Conservation (phyloP, 2,113 vertebrate genomes). For the Silurus glanis region DNA sequence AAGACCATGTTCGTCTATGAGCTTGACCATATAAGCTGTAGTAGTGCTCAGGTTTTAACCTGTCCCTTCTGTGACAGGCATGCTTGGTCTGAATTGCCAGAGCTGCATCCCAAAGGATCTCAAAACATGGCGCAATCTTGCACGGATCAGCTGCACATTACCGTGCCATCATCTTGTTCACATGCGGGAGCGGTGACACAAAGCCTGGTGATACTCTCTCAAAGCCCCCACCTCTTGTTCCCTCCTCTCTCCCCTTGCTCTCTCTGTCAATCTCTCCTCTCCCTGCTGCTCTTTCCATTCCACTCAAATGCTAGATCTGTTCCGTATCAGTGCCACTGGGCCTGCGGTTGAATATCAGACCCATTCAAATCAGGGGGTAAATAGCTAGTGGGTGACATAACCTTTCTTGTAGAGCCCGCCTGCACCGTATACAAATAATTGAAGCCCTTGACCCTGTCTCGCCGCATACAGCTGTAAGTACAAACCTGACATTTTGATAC, state of each 20-base stretch:
- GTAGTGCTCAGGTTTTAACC: constrained; percentile 56
- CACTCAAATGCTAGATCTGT: constrained; percentile 75
- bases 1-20: constrained; percentile 1
- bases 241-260: constrained; percentile 16
- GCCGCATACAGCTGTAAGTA: constrained; percentile 94
- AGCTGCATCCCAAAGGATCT: constrained; percentile 54
- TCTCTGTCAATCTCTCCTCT: constrained; percentile 50
- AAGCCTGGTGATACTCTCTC: constrained; percentile 59
- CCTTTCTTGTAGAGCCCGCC: constrained; percentile 91
- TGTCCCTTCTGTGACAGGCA: constrained; percentile 67
- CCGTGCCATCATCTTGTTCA: constrained; percentile 73
- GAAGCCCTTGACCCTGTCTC: constrained; percentile 99
- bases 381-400: constrained; percentile 96
- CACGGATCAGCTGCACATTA: constrained; percentile 72
- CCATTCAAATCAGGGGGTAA: constrained; percentile 89
- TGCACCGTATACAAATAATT: constrained; percentile 98
- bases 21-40: constrained; percentile 42
- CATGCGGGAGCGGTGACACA: constrained; percentile 77
- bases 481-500: constrained; percentile 99
- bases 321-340: constrained; percentile 82
- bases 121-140: constrained; percentile 49
- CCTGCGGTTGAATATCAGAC: constrained; percentile 78
- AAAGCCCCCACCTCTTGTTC: constrained; percentile 27
- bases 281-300: constrained; percentile 47
- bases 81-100: constrained; percentile 41